Evolutionary conservation across 2,113 vertebrate genomes (phyloP), one percentile per base, ranked within the genome.

Genomic region (Caranx melampygus): DNA sequence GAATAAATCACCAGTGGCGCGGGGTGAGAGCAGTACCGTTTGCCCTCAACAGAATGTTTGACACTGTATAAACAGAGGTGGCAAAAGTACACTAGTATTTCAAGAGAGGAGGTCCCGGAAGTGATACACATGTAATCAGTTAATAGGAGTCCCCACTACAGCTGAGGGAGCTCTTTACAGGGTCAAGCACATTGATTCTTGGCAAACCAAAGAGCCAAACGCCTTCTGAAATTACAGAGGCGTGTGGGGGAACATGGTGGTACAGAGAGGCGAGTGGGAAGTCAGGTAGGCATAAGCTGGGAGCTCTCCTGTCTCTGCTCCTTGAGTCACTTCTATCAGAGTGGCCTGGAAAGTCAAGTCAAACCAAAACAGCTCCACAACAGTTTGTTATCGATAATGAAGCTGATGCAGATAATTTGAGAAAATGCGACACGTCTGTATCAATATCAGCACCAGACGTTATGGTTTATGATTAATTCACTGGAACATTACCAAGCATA

Each of bases 141-240:
- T 49, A 55, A 61, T 65, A 31, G 69, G 33, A 3, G 54, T 21
- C 60, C 11, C 14, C 0, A 0, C 14, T 9, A 34, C 35, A 69
- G 83, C 58, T 58, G 31, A 61, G 35, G 55, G 51, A 75, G 58
- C 37, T 58, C 5, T 47, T 63, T 49, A 44, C 64, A 35, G 45
- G 14, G 16, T 61, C 26, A 9, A 59, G 55, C 18, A 52, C 49
- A 47, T 63, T 65, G 0, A 37, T 82, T 72, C 75, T 54, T 1
- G 5, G 0, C 33, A 9, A 62, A 45, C 58, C 37, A n/a, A 58
- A 49, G 68, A 49, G 65, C 68, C 81, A 80, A 78, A 84, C 57
- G 5, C 49, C 77, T n/a, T 81, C 83, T 87, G 81, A 83, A 87
- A 88, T 89, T 87, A 83, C 88, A 85, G 60, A 68, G 44, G 63